These are phyloP conservation scores for Marisa cornuarietis DNA, from an alignment of 1,140 invertebrate genomes.

Conservation along the genomic window DNA sequence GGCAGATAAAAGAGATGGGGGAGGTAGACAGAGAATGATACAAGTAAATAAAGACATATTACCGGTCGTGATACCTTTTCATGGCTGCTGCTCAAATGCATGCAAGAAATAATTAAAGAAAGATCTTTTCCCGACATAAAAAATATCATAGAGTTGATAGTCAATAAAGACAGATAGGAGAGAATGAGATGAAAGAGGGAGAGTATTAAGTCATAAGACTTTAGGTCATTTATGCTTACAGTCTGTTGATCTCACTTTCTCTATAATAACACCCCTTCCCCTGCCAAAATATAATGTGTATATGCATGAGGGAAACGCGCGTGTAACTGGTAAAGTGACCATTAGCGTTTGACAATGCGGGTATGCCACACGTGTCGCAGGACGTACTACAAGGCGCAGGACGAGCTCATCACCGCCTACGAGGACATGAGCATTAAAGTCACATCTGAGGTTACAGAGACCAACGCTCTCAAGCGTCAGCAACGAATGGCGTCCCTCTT, in stretches of 20 bases:
- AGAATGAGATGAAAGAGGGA: no score
- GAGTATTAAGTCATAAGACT: no score
- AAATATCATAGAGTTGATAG: no score
- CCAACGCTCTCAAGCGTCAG: background rate
- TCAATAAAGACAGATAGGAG: no score
- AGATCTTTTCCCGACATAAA: no score
- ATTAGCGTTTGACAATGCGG: no score
- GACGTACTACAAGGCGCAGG: constrained; percentile 50
- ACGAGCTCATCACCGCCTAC: constrained; percentile 44
- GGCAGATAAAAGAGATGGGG: background rate
- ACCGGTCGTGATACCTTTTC: background rate
- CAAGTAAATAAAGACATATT: background rate
- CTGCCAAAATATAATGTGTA: no score
- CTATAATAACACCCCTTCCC: no score
- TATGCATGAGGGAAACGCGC: no score
- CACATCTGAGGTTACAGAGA: constrained; percentile 1
- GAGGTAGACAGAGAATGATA: background rate
- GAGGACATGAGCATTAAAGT: constrained; percentile 33
- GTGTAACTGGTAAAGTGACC: no score
- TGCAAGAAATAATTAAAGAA: background rate
- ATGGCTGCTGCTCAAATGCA: background rate
- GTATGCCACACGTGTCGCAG: constrained; percentile 18
- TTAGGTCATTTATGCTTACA: no score
- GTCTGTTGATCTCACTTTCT: no score
- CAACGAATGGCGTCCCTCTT: constrained; percentile 6